Percentiles rank a stretch among this genome's conserved stretches.
Conservation (phyloP, 2,797 vertebrate species). For the Cygnus olor region DNA sequence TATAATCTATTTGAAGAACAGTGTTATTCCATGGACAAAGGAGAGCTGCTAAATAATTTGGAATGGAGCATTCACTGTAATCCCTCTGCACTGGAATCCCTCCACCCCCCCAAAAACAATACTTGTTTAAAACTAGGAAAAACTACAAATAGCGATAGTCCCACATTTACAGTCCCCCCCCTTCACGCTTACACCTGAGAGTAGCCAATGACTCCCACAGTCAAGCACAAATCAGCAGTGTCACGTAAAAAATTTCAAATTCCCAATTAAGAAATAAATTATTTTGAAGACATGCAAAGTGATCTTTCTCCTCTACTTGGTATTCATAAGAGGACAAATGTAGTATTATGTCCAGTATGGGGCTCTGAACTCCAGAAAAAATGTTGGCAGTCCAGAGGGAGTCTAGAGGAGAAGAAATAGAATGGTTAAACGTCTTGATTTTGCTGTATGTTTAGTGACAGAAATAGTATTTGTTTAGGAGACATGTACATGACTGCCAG, state of each 20-base stretch:
- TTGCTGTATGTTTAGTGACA: neutral
- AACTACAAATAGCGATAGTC: neutral
- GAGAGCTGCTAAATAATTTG: neutral
- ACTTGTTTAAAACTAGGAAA: neutral
- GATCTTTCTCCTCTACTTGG: neutral
- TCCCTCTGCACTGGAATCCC: neutral
- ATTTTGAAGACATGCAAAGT: neutral
- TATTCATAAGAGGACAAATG: neutral
- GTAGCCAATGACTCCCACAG: neutral
- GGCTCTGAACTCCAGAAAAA: neutral
- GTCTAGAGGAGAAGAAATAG: neutral
- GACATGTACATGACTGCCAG: neutral
- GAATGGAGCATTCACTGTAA: neutral
- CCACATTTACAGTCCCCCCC: neutral
- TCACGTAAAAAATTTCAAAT: neutral
- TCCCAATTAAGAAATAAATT: neutral
- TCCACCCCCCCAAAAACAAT: neutral
- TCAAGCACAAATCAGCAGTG: accelerated
- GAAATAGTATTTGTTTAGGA: neutral
- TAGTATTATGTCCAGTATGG: neutral
- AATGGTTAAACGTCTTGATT: neutral
- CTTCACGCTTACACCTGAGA: neutral
- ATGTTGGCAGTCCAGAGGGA: neutral
- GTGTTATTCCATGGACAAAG: neutral
- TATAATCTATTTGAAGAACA: neutral